Conservation (phyloP, 2,888 invertebrate species). For the Caradrina clavipalpis region DNA sequence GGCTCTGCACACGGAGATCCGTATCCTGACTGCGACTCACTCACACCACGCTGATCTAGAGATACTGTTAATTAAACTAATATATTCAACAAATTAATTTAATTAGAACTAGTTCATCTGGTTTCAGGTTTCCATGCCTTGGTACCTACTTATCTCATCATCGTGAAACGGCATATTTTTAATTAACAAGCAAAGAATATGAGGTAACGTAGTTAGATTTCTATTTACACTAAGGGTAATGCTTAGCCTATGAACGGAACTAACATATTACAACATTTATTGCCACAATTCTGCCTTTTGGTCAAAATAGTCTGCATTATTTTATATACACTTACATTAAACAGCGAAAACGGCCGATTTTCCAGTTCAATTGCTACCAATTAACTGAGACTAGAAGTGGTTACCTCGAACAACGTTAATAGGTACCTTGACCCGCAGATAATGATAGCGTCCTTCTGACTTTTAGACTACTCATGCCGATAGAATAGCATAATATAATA, state of each 20-base stretch:
- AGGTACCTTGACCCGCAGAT: constrained; percentile 59
- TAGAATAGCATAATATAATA: constrained; percentile 40
- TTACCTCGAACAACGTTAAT: constrained; percentile 25
- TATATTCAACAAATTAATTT: constrained; percentile 37
- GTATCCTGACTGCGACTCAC: constrained; percentile 74
- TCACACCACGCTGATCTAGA: constrained; percentile 59
- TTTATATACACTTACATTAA: not conserved
- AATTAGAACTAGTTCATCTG: constrained; percentile 12
- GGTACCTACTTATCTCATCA: not conserved
- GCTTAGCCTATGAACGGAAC: too few species aligned
- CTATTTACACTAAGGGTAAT: too few species aligned
- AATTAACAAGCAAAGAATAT: too few species aligned
- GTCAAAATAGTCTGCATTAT: too few species aligned
- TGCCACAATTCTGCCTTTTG: too few species aligned
- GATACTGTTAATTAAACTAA: constrained; percentile 43
- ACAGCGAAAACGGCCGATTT: constrained; percentile 25
- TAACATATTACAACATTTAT: too few species aligned
- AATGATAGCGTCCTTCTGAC: constrained; percentile 62
- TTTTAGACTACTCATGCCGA: constrained; percentile 62
- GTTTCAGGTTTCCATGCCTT: constrained; percentile 5
- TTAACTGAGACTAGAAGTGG: constrained; percentile 30
- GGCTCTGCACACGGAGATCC: constrained; percentile 79
- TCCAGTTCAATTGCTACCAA: constrained; percentile 34
- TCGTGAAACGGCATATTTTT: not conserved
- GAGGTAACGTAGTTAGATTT: too few species aligned